These are phyloP conservation scores for Theocolax elegans DNA, from an alignment of 1,140 invertebrate genomes.

Conservation along the genomic window DNA sequence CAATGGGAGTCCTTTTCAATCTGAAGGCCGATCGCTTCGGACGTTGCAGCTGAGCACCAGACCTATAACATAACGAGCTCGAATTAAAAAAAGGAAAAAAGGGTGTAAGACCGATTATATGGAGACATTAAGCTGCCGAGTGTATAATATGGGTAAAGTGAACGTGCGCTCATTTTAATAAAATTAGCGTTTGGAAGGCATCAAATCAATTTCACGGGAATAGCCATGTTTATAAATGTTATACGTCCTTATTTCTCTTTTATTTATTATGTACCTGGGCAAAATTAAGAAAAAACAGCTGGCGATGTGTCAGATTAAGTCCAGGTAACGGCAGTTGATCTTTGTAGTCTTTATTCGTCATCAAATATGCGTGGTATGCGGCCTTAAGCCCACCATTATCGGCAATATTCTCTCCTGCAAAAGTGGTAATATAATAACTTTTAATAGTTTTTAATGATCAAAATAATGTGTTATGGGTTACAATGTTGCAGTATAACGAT, in stretches of 20 bases:
- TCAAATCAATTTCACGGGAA: too few species aligned
- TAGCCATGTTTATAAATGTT: too few species aligned
- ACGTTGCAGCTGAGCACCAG: constrained; percentile 86
- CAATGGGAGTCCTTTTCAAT: constrained; percentile 89
- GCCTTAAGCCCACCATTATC: constrained; percentile 94
- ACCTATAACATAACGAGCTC: constrained; percentile 69
- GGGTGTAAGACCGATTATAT: too few species aligned
- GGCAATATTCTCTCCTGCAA: constrained; percentile 88
- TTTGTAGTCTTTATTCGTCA: constrained; percentile 62
- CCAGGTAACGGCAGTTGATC: constrained; percentile 79
- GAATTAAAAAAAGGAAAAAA: too few species aligned
- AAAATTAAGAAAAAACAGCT: constrained; percentile 93
- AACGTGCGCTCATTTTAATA: too few species aligned
- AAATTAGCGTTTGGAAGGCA: too few species aligned
- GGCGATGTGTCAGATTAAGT: constrained; percentile 84
- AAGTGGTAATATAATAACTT: constrained; percentile 19
- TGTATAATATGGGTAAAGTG: too few species aligned
- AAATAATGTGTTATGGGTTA: not conserved
- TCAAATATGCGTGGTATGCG: constrained; percentile 87
- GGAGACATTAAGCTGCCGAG: too few species aligned
- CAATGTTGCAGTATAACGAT: constrained; percentile 45
- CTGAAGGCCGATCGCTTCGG: constrained; percentile 78
- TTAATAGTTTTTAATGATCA: not conserved
- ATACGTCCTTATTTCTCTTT: too few species aligned
- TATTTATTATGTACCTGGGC: constrained; percentile 82